Base-by-base conservation (phyloP, 2,113 vertebrate species). In the Chloropsis cyanopogon region DNA sequence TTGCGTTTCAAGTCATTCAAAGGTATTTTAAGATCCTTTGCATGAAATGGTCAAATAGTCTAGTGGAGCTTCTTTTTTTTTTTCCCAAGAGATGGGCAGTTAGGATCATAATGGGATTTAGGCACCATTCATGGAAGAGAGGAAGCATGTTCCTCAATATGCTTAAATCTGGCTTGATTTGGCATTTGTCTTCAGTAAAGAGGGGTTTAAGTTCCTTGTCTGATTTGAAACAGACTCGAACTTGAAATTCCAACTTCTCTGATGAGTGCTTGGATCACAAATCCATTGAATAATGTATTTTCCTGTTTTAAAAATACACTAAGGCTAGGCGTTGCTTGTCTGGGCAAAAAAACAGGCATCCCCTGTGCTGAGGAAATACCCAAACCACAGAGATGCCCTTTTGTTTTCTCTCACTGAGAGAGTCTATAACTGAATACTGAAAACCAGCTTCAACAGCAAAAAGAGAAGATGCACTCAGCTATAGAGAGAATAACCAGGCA, bases 361-460 rank as follows among this genome's bases (percentile, higher is more conserved):
- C 49, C 82, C 80, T 81, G 42, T 78, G 77, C 80, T 25, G 69
- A 90, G 92, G 91, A 92, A 97, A 93, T 86, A 86, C 83, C 86
- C 91, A 84, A 84, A 96, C 92, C 92, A 94, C 88, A 93, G 72
- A 33, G 39, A 33, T 17, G 22, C 44, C 81, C 90, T 96, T 96
- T 94, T 42, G 0, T 92, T 96, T 97, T 93, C 80, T 90, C 50
- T 86, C 26, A 1, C 25, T 33, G 17, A 59, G 39, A 76, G 47
- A 50, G 41, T 82, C 52, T 66, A 0, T 35, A 33, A 26, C 46
- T 50, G 18, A 9, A 18, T 7, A 8, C 59, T 7, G 63, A 77
- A 88, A 80, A 81, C 8, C 57, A 49, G 35, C 75, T 76, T 86
- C 44, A 35, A 3, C 12, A 70, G 77, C 59, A 17, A 56, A 72